These are phyloP conservation scores for Tortricodes alternella DNA, from an alignment of 2,888 invertebrate genomes.

Conservation along the genomic window DNA sequence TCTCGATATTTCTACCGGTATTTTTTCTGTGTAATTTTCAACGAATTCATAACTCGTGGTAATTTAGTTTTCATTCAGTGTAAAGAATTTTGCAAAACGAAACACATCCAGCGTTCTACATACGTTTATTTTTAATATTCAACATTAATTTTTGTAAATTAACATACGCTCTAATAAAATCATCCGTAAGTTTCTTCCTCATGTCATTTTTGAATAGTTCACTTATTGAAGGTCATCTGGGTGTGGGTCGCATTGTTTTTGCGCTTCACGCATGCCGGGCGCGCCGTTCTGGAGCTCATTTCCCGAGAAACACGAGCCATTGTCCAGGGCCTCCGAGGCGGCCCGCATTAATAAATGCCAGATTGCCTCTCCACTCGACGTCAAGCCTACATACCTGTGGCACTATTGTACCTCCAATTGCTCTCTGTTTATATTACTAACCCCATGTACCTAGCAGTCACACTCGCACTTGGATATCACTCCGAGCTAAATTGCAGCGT, in stretches of 20 bases:
- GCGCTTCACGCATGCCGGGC: constrained; percentile 46
- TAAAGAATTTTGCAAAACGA: not conserved
- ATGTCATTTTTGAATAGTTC: constrained; percentile 47
- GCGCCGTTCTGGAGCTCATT: constrained; percentile 48
- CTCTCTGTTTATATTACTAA: constrained; percentile 35
- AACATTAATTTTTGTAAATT: no score
- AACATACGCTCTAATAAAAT: not conserved
- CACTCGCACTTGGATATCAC: constrained; percentile 27
- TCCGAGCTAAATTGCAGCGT: constrained; percentile 23
- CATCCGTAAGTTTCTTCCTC: constrained; percentile 3
- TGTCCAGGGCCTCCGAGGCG: constrained; percentile 57
- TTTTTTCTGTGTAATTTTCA: constrained; percentile 35
- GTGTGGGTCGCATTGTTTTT: constrained; percentile 53
- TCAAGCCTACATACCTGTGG: constrained; percentile 37
- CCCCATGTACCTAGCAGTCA: constrained; percentile 19
- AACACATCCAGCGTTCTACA: no score
- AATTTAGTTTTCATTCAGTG: not conserved
- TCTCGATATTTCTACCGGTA: constrained; percentile 42
- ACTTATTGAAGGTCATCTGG: constrained; percentile 56
- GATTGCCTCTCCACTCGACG: constrained; percentile 47
- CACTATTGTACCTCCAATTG: constrained; percentile 33
- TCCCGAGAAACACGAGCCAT: constrained; percentile 58
- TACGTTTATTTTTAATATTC: no score
- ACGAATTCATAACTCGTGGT: not conserved
- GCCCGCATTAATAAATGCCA: constrained; percentile 64